A percentile compares a stretch with the other conserved stretches of the same genome.
Conservation (phyloP, 2,888 invertebrate genomes). For the Tholera decimalis region DNA sequence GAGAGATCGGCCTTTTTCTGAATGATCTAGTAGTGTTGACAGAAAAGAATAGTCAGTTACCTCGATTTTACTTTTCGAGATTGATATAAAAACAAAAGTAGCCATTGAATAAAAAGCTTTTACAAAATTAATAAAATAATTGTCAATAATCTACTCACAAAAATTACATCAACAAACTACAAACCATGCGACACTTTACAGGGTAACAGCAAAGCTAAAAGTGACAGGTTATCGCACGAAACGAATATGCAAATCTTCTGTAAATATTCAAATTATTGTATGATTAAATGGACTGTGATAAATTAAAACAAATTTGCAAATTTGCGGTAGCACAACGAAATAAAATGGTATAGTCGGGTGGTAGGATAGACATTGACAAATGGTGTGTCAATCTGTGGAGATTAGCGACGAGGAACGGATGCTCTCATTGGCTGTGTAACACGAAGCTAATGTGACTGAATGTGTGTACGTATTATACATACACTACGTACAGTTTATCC, state of each 20-base stretch:
- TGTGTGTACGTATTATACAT: conserved; percentile 11
- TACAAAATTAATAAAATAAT: conserved; percentile 11
- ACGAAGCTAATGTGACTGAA: conserved; percentile 13
- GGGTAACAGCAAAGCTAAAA: conserved; percentile 25
- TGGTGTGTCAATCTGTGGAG: conserved; percentile 59
- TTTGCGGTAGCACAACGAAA: conserved; percentile 46
- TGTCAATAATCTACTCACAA: conserved; percentile 41
- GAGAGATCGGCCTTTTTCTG: conserved; percentile 69
- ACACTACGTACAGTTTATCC: conserved; percentile 3
- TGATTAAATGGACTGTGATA: conserved; percentile 35
- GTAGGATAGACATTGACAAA: conserved; percentile 54
- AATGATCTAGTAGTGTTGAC: conserved; percentile 69
- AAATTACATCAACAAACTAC: conserved; percentile 45
- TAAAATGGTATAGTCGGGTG: conserved; percentile 42
- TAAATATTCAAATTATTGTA: conserved; percentile 38
- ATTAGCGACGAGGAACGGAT: conserved; percentile 40
- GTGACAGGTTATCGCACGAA: conserved; percentile 10
- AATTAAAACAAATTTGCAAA: conserved; percentile 52
- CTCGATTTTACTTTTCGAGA: not conserved
- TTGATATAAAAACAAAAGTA: conserved; percentile 9
- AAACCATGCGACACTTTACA: conserved; percentile 54
- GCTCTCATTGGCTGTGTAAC: conserved; percentile 23
- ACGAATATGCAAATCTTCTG: conserved; percentile 39
- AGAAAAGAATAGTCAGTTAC: conserved; percentile 54
- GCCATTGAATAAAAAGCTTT: conserved; percentile 37